Evolutionary conservation across 2,797 vertebrate genomes (phyloP).

Genomic region (Sebastes kiyomatsui): DNA sequence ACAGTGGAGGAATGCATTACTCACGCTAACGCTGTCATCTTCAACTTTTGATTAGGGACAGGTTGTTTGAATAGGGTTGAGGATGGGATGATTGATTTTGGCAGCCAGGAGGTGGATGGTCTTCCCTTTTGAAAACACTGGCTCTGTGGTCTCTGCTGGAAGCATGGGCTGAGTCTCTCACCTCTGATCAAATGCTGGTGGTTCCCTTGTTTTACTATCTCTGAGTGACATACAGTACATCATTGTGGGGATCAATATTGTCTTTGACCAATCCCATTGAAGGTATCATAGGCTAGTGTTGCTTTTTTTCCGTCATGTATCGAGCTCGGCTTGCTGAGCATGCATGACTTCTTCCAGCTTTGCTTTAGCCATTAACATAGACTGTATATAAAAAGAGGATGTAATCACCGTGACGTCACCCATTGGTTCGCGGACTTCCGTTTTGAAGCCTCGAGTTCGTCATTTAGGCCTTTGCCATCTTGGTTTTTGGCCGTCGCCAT

Average conservation of each 20-base stretch:
- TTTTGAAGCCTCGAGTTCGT: no score
- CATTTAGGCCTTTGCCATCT: no score
- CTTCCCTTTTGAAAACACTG: conserved; percentile 45
- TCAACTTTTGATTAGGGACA: conserved; percentile 37
- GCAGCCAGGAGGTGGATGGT: conserved; percentile 46
- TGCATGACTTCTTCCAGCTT: background rate
- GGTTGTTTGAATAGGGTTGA: conserved; percentile 58
- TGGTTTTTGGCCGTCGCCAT: no score
- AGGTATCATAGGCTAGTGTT: no score
- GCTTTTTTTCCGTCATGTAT: background rate
- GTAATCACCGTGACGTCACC: no score
- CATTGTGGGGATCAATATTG: background rate
- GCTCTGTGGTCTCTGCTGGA: conserved; percentile 27
- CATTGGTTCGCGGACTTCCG: no score
- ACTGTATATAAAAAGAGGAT: no score
- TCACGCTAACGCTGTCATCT: conserved; percentile 26
- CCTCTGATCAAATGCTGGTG: conserved; percentile 4
- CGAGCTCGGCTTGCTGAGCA: background rate
- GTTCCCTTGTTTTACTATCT: conserved; percentile 17
- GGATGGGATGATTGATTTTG: conserved; percentile 59
- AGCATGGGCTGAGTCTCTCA: background rate
- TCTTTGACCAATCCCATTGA: conserved; percentile 4
- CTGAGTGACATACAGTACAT: background rate
- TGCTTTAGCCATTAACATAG: background rate
- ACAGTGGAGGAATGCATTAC: conserved; percentile 49